Evolutionary conservation across 1,140 invertebrate genomes (phyloP), one percentile per base, ranked within the genome.

Genomic region (Brachionus calyciflorus): DNA sequence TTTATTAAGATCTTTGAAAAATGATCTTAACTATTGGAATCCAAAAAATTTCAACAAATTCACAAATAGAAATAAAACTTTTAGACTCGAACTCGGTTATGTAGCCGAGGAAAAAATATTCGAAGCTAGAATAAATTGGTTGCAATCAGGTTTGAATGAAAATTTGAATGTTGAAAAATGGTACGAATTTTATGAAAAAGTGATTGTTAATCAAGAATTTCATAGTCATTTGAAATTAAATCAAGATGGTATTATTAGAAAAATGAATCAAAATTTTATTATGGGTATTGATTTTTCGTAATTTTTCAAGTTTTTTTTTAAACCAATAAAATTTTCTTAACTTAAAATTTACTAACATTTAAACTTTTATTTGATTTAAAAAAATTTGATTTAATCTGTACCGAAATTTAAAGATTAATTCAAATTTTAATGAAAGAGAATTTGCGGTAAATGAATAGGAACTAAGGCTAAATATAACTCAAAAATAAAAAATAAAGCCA

Each of bases 1-100:
- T 19, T 37, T 60, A 17, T 37, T 60, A 28, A 33, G 55, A 37
- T 19, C 28, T 33, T 28, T 33, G 9, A 33, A 37, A 60, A 41
- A 60, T 37, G 30, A 60, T 17, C 9, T 60, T 17, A 60, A 60
- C n/a, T 60, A 60, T 19, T 60, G 55, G 55, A 60, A 37, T 37
- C 55, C 55, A 0, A 37, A 37, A 30, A 37, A 3, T 37, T 60
- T 60, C 37, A 17, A 7, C 19, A 60, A 60, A 37, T 37, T 37
- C 9, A 60, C 33, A 9, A 14, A 60, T 17, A 17, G 30, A 17
- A 60, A 60, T 2, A 33, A 17, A 10, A 60, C 19, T 37, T 37
- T 37, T 33, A 17, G 26, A n/a, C 19, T 60, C 1, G 19, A 60
- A 37, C 19, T 37, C 21, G 55, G 55, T n/a, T 37, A 60, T 60